Evolutionary conservation across 2,113 vertebrate genomes (phyloP), one percentile per base, ranked within the genome.

Genomic region (Tetrao urogallus): DNA sequence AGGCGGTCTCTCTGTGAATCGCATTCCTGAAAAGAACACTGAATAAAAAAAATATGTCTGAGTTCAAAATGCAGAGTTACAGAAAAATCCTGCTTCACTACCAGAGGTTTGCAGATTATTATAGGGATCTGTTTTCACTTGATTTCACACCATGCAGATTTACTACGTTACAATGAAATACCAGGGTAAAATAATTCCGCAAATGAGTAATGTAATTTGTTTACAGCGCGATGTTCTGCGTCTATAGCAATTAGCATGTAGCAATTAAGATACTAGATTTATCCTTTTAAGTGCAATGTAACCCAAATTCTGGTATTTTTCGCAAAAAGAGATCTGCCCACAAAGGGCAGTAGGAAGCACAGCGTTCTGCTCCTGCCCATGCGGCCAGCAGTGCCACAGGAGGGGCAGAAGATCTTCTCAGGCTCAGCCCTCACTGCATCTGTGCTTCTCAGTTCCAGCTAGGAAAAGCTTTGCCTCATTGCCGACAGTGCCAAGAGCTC

Each of bases 61-160:
- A 86, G 67, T 64, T 22, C 47, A 78, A 79, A 90, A 60, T 77
- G 25, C 17, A 6, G 6, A 56, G 63, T 79, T 79, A 85, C 13
- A 78, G 69, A 61, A 88, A 94, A 94, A 34, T 27, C 36, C 36
- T 4, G 1, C 56, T 76, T 73, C 86, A 71, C 60, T 88, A 70
- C 64, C 32, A 77, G 87, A 94, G 72, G 50, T 50, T 91, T 91
- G 34, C 19, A 43, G 45, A 67, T 71, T 82, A 20, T 73, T 85
- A 43, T 77, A 85, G 40, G 64, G 34, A 47, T 64, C 79, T 93
- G 72, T 74, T 97, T 94, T 78, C 64, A 85, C 69, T 93, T 80
- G 67, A 60, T 94, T 80, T 93, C 81, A 65, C 48, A 30, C 34
- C 22, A 67, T 40, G 52, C 5, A 32, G 61, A 40, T 91, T 88